Evolutionary conservation across 23 tunicate species (phyloP).

Genomic region (Styela plicata): DNA sequence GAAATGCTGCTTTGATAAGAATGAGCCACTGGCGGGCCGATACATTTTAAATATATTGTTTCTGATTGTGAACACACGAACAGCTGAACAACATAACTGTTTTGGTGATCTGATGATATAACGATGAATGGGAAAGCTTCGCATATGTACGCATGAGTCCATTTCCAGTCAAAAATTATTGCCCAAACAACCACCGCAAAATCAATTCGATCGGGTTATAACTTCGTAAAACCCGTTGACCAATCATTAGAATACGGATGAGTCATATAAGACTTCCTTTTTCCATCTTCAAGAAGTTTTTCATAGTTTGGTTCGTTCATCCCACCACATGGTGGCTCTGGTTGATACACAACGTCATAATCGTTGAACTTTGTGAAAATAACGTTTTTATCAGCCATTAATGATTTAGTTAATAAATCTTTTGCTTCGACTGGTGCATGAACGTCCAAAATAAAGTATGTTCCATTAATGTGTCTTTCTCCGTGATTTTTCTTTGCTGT

Average conservation of each 20-base stretch:
- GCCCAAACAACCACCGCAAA: no score
- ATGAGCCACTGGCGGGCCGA: no score
- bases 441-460: constrained; percentile 52
- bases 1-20: no score
- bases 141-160: no score
- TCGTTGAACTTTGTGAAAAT: constrained; percentile 4
- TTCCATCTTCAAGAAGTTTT: constrained; percentile 38
- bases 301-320: constrained; percentile 43
- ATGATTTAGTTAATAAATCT: constrained; percentile 23
- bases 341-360: constrained; percentile 31
- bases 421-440: constrained; percentile 21
- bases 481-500: constrained; percentile 7
- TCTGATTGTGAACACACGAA: no score
- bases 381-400: constrained; percentile 38
- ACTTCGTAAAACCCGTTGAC: neutral
- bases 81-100: no score
- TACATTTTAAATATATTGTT: no score
- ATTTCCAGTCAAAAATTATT: no score
- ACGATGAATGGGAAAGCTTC: no score
- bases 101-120: no score
- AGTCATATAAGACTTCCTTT: neutral
- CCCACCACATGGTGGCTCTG: constrained; percentile 57
- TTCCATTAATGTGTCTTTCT: constrained; percentile 41
- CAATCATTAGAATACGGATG: neutral
- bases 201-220: neutral